phyloP scores from a whole-genome alignment of 2,113 vertebrate genomes.

The Cyprinus carpio region DNA sequence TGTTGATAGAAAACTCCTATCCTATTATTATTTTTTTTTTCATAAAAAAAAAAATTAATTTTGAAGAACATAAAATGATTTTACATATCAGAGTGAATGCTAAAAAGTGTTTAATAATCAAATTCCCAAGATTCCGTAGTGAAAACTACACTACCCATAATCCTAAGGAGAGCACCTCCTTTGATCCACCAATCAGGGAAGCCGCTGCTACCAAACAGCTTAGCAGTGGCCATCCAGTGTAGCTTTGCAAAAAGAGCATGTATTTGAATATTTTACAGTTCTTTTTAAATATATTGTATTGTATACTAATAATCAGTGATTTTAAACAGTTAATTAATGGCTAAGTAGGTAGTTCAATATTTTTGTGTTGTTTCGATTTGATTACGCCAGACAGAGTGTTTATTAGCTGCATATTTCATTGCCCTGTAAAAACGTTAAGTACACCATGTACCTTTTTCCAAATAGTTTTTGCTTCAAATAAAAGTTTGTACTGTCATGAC shows the following conservation, averaged over 20 bases:
- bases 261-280: too few species aligned
- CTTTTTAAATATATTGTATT: background rate
- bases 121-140: background rate
- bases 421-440: background rate
- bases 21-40: background rate
- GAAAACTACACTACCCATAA: too few species aligned
- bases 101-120: background rate
- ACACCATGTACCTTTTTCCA: background rate
- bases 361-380: background rate
- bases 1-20: background rate
- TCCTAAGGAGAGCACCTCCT: background rate
- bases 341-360: background rate
- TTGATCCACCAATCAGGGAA: background rate
- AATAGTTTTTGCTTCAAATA: background rate
- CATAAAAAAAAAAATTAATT: background rate
- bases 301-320: background rate
- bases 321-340: background rate
- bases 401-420: background rate
- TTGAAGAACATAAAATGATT: too few species aligned
- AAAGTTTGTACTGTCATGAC: background rate
- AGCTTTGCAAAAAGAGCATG: too few species aligned
- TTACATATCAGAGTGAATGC: background rate
- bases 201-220: background rate
- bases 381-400: background rate
- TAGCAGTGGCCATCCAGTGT: background rate